Conservation (phyloP, 2,888 invertebrate species). For the Allygus modestus region DNA sequence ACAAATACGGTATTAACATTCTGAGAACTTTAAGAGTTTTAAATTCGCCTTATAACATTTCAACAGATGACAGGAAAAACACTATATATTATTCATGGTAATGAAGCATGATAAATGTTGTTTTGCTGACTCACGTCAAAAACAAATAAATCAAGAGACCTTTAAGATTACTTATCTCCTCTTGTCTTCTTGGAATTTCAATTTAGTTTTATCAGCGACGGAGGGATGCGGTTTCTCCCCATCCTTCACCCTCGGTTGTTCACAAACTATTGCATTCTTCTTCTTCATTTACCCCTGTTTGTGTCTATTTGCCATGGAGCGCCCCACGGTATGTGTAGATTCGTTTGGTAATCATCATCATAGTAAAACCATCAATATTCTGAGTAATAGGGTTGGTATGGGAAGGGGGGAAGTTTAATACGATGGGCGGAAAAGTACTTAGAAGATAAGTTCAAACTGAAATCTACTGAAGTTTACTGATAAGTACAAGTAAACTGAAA, state of each 20-base stretch:
- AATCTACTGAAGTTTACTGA: too few species aligned
- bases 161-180: conserved; percentile 50
- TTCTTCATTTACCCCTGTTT: background rate
- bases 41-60: too few species aligned
- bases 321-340: conserved; percentile 32
- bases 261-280: conserved; percentile 60
- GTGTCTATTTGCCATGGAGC: background rate
- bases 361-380: conserved; percentile 42
- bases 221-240: background rate
- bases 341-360: conserved; percentile 31
- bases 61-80: conserved; percentile 5
- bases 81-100: conserved; percentile 52
- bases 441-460: too few species aligned
- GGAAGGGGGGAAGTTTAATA: background rate
- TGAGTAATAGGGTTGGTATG: conserved; percentile 2
- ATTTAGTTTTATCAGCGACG: conserved; percentile 52
- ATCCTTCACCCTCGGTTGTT: background rate
- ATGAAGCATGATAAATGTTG: conserved; percentile 53
- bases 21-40: too few species aligned
- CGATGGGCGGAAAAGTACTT: too few species aligned
- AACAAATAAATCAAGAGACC: conserved; percentile 43
- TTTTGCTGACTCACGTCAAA: conserved; percentile 47
- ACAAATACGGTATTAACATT: too few species aligned
- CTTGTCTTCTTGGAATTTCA: conserved; percentile 57
- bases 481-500: too few species aligned